phyloP scores from a whole-genome alignment of 1,140 invertebrate species.

The Temnothorax nylanderi region DNA sequence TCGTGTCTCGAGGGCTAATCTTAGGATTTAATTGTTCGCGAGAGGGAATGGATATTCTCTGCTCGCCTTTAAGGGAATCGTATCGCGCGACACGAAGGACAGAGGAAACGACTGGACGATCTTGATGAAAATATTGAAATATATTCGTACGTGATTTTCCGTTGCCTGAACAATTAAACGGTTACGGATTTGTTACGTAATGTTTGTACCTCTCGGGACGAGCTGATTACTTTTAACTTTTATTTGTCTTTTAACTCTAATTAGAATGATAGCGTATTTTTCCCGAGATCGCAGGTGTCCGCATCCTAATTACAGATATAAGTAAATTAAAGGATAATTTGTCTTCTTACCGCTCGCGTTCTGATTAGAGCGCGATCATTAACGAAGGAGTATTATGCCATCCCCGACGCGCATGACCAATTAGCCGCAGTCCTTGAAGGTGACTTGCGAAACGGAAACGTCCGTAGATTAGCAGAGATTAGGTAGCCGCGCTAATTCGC shows the following conservation, averaged over 20 bases:
- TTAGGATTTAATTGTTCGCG: conserved; percentile 61
- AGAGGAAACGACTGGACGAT: not conserved
- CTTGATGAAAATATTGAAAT: not conserved
- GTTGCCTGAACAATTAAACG: not conserved
- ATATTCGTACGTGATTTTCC: not conserved
- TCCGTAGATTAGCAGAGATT: conserved; percentile 11
- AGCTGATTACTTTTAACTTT: not conserved
- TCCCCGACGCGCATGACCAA: not conserved
- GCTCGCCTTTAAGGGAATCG: conserved; percentile 45
- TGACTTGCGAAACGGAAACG: conserved; percentile 10
- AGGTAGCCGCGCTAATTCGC: not conserved
- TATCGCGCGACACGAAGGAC: not conserved
- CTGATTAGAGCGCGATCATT: conserved; percentile 13
- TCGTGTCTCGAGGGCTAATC: conserved; percentile 59
- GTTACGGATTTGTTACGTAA: not conserved
- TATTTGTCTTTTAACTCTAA: not conserved
- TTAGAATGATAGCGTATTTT: not conserved
- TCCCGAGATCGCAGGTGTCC: not conserved
- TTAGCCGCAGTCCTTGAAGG: conserved; percentile 12
- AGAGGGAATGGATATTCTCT: not conserved
- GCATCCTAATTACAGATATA: not conserved
- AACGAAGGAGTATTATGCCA: not conserved
- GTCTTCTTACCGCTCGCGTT: not conserved
- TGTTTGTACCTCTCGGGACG: not conserved
- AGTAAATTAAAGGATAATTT: not conserved